Evolutionary conservation across 2,888 invertebrate genomes (phyloP).

Genomic region (Cerceris ruficornis): DNA sequence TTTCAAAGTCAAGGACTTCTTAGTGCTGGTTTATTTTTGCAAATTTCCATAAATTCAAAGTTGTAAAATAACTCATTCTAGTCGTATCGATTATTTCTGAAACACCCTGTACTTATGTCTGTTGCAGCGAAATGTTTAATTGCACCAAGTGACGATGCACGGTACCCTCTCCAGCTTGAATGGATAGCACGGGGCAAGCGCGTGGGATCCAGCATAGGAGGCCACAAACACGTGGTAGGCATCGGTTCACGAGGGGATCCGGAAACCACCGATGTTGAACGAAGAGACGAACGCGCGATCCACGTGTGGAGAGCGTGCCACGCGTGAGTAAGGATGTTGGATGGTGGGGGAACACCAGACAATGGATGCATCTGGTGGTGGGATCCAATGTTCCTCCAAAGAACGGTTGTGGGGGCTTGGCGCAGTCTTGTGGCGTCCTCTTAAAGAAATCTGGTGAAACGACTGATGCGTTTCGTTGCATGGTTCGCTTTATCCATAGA

Average conservation of each 20-base stretch:
- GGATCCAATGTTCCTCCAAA: conserved; percentile 37
- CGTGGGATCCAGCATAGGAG: conserved; percentile 45
- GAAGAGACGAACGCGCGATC: conserved; percentile 72
- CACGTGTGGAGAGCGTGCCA: conserved; percentile 80
- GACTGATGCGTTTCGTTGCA: background rate
- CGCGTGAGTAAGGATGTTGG: conserved; percentile 73
- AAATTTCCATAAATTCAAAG: background rate
- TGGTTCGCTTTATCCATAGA: no score
- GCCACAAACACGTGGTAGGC: conserved; percentile 77
- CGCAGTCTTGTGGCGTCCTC: conserved; percentile 27
- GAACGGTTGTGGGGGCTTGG: background rate
- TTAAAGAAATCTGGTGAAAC: background rate
- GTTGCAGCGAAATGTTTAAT: conserved; percentile 54
- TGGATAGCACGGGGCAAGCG: conserved; percentile 52
- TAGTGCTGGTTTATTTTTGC: no score
- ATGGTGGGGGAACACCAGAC: conserved; percentile 51
- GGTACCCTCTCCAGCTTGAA: conserved; percentile 48
- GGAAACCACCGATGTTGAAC: conserved; percentile 69
- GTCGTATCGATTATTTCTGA: no score
- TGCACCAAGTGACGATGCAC: conserved; percentile 37
- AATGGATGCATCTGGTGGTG: conserved; percentile 19
- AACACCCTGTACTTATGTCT: conserved; percentile 31
- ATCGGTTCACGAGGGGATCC: conserved; percentile 71
- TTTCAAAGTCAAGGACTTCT: no score
- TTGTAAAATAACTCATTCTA: no score